Percentiles rank a stretch among this genome's conserved stretches.
phyloP scores from a whole-genome alignment of 2,113 vertebrate species.

The Thryonomys swinderianus region DNA sequence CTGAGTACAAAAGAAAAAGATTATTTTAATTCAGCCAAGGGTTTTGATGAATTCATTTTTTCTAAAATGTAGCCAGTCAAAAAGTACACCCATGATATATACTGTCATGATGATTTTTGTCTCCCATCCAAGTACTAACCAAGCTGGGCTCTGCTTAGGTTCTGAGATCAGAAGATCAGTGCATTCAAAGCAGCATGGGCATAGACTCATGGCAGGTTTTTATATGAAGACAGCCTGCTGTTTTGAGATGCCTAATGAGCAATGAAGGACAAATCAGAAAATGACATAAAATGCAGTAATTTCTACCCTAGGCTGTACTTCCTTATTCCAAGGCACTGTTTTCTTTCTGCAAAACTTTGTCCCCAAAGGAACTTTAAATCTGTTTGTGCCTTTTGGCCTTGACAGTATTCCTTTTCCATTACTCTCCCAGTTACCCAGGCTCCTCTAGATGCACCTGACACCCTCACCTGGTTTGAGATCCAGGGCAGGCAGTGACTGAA shows the following conservation, averaged over 20 bases:
- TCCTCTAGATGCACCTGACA: constrained; percentile 94
- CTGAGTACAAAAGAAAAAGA: constrained; percentile 89
- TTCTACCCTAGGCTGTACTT: constrained; percentile 91
- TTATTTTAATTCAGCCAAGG: constrained; percentile 84
- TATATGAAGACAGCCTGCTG: constrained; percentile 86
- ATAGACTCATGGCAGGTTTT: no score
- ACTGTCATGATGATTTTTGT: constrained; percentile 79
- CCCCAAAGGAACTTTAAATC: constrained; percentile 99
- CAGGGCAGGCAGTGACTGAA: constrained; percentile 95
- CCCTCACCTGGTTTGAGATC: constrained; percentile 98
- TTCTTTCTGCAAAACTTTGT: constrained; percentile 99
- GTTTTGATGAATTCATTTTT: constrained; percentile 85
- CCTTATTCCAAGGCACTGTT: constrained; percentile 99
- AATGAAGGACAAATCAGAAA: constrained; percentile 83
- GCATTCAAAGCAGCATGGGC: no score
- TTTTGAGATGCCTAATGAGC: constrained; percentile 81
- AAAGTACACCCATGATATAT: constrained; percentile 84
- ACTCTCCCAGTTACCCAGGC: constrained; percentile 99
- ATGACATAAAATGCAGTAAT: constrained; percentile 82
- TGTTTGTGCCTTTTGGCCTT: constrained; percentile 99
- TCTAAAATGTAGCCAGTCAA: constrained; percentile 87
- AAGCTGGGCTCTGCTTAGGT: no score
- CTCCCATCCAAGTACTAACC: no score
- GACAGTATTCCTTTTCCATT: constrained; percentile 99
- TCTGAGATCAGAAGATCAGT: no score